Base-by-base conservation (phyloP, 1,140 invertebrate genomes). In the Oedothorax gibbosus region DNA sequence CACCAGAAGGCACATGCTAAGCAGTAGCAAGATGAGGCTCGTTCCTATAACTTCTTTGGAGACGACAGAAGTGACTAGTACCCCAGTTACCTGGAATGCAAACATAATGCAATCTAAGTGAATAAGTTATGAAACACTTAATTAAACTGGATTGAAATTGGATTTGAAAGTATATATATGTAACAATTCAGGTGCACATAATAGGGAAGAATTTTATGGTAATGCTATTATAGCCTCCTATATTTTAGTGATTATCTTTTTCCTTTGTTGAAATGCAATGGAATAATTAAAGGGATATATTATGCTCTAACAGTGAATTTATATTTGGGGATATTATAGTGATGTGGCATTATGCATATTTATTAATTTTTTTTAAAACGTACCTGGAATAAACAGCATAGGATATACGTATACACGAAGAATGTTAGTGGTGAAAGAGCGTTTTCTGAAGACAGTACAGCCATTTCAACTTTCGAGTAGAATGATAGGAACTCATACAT, bases 341-440 rank as follows among this genome's bases (percentile, higher is more conserved):
- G 6, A 18, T 71, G 11, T 9, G n/a, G 14, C 20, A 10, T n/a
- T 53, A 71, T 20, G 15, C 7, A n/a, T n/a, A n/a, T n/a, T n/a
- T n/a, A n/a, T n/a, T n/a, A n/a, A n/a, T n/a, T n/a, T n/a, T n/a
- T n/a, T n/a, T n/a, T n/a, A 9, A 66, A 14, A 68, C 80, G 62
- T 73, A 82, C 80, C 69, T 82, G 80, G 73, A 65, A 82, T 14
- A 82, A 14, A 15, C 68, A 72, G 21, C 80, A 64, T 15, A 82
- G 21, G 35, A 69, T 82, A 12, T 82, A 82, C 7, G 9, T 68
- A 15, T 82, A 82, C 1, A 82, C 53, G n/a, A 82, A 73, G 20
- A 82, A 82, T 51, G 65, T 51, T 7, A 82, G 72, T 57, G 80
- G 57, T 3, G 80, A 82, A 54, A 72, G 20, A 11, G 66, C 69